These are phyloP conservation scores for Ammodramus savannarum DNA, from an alignment of 2,113 vertebrate genomes.

Conservation along the genomic window DNA sequence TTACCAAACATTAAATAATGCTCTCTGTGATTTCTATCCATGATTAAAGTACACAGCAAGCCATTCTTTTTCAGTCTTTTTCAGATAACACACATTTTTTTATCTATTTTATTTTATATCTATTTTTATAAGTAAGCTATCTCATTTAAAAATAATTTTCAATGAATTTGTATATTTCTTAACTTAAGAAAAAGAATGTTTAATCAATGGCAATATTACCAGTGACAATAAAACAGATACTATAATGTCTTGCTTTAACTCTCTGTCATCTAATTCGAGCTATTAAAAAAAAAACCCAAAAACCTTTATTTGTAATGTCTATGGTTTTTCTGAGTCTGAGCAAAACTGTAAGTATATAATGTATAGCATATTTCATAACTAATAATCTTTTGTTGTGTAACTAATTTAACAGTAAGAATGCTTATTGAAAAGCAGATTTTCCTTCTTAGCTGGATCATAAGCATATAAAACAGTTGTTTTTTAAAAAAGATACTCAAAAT, in stretches of 20 bases:
- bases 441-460: background rate
- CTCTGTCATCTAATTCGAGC: background rate
- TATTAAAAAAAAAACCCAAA: background rate
- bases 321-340: background rate
- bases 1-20: background rate
- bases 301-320: background rate
- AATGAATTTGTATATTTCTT: background rate
- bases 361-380: background rate
- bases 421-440: background rate
- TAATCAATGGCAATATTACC: background rate
- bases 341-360: background rate
- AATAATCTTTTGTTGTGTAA: background rate
- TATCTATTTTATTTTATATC: background rate
- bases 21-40: background rate
- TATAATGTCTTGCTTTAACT: background rate
- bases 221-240: background rate
- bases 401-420: background rate
- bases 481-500: background rate
- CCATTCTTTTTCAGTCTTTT: background rate
- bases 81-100: background rate
- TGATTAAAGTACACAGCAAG: background rate
- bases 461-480: background rate
- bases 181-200: background rate
- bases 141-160: background rate
- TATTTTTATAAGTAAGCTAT: background rate